Percentiles rank a stretch among this genome's conserved stretches.
Evolutionary conservation across 2,888 invertebrate species (phyloP).

Genomic region (Monochamus alternatus): DNA sequence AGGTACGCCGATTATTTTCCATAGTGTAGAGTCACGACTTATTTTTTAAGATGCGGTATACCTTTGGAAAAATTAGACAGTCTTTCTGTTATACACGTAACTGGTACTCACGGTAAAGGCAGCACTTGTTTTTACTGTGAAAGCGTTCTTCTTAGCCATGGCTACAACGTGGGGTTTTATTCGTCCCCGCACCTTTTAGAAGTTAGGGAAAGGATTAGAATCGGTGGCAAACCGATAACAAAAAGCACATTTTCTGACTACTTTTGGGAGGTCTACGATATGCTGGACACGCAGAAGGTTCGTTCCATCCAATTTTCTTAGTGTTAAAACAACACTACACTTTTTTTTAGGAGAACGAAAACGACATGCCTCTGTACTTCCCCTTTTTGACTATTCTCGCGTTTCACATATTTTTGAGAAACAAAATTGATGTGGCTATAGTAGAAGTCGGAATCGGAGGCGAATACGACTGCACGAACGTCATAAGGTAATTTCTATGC

Average conservation of each 20-base stretch:
- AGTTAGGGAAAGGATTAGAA: slow-evolving; percentile 91
- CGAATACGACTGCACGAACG: slow-evolving; percentile 92
- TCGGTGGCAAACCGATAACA: slow-evolving; percentile 86
- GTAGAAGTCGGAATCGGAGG: slow-evolving; percentile 99
- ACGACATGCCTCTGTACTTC: slow-evolving; percentile 94
- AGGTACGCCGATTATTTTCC: slow-evolving; percentile 4
- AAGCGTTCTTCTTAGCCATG: slow-evolving; percentile 87
- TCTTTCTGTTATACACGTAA: slow-evolving; percentile 92
- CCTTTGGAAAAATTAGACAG: slow-evolving; percentile 78
- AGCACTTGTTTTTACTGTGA: slow-evolving; percentile 96
- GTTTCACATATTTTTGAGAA: slow-evolving; percentile 87
- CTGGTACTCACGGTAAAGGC: slow-evolving; percentile 98
- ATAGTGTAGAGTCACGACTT: neutral
- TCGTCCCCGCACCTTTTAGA: slow-evolving; percentile 96
- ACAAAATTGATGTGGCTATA: slow-evolving; percentile 92
- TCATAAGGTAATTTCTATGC: slow-evolving; percentile 78
- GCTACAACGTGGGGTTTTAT: slow-evolving; percentile 93
- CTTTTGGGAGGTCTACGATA: slow-evolving; percentile 88
- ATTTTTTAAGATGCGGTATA: slow-evolving; percentile 75
- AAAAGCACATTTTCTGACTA: slow-evolving; percentile 82
- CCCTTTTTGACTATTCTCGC: slow-evolving; percentile 94
- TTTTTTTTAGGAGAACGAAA: slow-evolving; percentile 72
- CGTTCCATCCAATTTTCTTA: neutral
- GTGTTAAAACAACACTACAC: neutral
- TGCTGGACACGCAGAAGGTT: slow-evolving; percentile 73